Evolutionary conservation across 2,888 invertebrate genomes (phyloP).

Genomic region (Alloplasta piceator): DNA sequence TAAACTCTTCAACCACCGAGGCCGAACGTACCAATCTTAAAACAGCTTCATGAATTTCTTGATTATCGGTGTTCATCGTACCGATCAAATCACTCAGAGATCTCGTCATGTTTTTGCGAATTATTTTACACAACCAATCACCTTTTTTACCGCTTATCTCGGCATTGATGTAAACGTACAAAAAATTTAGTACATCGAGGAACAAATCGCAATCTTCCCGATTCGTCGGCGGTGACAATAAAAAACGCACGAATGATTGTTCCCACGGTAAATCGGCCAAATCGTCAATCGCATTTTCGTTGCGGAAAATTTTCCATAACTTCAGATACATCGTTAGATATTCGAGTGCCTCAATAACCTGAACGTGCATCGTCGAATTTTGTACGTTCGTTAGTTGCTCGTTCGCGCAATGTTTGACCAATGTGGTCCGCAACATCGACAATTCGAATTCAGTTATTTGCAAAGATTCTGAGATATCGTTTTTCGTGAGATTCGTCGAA

Average conservation of each 20-base stretch:
- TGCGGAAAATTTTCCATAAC: constrained; percentile 81
- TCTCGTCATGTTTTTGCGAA: constrained; percentile 78
- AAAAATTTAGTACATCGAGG: constrained; percentile 83
- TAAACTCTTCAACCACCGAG: constrained; percentile 65
- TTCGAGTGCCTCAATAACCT: constrained; percentile 85
- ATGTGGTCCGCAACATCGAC: constrained; percentile 84
- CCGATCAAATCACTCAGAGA: constrained; percentile 76
- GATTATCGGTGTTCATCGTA: constrained; percentile 74
- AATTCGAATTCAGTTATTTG: constrained; percentile 83
- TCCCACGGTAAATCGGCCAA: constrained; percentile 85
- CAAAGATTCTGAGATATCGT: constrained; percentile 70
- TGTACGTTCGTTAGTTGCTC: constrained; percentile 86
- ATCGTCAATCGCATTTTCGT: constrained; percentile 38
- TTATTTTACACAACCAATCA: constrained; percentile 73
- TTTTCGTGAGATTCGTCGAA: constrained; percentile 69
- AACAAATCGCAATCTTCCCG: constrained; percentile 87
- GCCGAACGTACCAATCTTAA: constrained; percentile 78
- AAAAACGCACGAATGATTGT: constrained; percentile 86
- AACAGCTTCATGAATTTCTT: constrained; percentile 78
- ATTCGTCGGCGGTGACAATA: constrained; percentile 87
- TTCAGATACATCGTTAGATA: constrained; percentile 85
- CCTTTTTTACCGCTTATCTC: constrained; percentile 58
- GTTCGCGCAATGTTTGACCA: constrained; percentile 84
- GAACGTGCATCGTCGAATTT: constrained; percentile 87
- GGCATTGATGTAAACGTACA: constrained; percentile 78